phyloP scores from a whole-genome alignment of 2,888 invertebrate species.

The Argynnis bischoffii region DNA sequence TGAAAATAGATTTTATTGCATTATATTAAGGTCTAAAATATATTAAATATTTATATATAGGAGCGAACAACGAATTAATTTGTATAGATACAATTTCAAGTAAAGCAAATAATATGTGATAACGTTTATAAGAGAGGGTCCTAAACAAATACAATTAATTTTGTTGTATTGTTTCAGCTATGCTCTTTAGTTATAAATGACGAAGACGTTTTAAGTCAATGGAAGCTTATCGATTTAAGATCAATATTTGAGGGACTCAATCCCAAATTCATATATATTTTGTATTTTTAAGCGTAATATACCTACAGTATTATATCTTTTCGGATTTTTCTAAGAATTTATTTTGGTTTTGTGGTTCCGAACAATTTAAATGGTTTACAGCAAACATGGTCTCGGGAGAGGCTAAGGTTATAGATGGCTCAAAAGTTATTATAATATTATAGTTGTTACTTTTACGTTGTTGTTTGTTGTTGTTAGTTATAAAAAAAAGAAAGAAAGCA shows the following conservation, averaged over 20 bases:
- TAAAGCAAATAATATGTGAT: conserved; percentile 49
- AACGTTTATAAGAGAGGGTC: conserved; percentile 50
- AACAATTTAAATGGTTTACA: no score
- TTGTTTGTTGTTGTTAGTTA: no score
- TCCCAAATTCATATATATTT: background rate
- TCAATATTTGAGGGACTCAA: background rate
- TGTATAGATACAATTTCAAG: conserved; percentile 34
- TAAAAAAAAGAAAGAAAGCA: background rate
- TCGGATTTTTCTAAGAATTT: no score
- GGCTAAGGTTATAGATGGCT: no score
- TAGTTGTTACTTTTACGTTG: no score
- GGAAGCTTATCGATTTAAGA: background rate
- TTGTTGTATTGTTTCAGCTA: conserved; percentile 31
- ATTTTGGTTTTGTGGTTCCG: no score
- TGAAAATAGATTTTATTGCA: conserved; percentile 1
- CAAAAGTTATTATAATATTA: no score
- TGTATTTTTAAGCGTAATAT: no score
- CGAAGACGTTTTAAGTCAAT: background rate
- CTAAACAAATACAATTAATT: conserved; percentile 56
- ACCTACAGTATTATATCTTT: no score
- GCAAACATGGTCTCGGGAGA: no score
- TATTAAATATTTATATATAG: background rate
- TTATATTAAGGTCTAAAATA: conserved; percentile 6
- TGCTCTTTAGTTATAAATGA: background rate
- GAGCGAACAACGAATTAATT: conserved; percentile 33